Conservation (phyloP, 2,888 invertebrate species). For the Amiota minor region DNA sequence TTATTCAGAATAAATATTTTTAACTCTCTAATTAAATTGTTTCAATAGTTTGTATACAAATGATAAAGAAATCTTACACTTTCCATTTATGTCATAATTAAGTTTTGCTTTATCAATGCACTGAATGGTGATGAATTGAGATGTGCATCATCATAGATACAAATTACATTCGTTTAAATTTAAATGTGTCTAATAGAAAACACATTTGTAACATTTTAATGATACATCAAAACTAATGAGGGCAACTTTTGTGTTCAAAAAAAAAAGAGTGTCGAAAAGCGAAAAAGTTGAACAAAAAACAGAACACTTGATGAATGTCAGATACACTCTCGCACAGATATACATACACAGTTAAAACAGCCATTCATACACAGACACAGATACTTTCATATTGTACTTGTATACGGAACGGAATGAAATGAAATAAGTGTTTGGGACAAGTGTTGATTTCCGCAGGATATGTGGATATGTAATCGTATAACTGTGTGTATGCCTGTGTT, state of each 20-base stretch:
- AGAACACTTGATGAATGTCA: neutral
- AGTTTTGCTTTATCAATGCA: no score
- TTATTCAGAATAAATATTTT: no score
- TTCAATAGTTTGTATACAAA: no score
- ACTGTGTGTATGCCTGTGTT: neutral
- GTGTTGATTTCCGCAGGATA: conserved; percentile 1
- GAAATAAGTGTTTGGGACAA: conserved; percentile 1
- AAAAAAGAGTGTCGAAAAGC: neutral
- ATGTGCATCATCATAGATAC: no score
- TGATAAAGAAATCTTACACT: no score
- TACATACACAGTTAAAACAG: neutral
- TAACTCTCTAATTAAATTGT: no score
- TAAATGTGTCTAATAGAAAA: conserved; percentile 47
- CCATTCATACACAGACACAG: no score
- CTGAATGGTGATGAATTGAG: no score
- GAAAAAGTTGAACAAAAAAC: neutral
- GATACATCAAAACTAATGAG: conserved; percentile 32
- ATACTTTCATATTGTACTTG: no score
- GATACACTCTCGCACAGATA: neutral
- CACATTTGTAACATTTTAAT: conserved; percentile 48
- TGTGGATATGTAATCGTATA: neutral
- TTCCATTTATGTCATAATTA: no score
- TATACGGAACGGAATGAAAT: neutral
- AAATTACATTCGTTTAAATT: conserved; percentile 6
- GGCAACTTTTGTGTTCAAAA: conserved; percentile 16